These are phyloP conservation scores for Yasuhikotakia modesta DNA, from an alignment of 2,797 vertebrate genomes.

Conservation along the genomic window DNA sequence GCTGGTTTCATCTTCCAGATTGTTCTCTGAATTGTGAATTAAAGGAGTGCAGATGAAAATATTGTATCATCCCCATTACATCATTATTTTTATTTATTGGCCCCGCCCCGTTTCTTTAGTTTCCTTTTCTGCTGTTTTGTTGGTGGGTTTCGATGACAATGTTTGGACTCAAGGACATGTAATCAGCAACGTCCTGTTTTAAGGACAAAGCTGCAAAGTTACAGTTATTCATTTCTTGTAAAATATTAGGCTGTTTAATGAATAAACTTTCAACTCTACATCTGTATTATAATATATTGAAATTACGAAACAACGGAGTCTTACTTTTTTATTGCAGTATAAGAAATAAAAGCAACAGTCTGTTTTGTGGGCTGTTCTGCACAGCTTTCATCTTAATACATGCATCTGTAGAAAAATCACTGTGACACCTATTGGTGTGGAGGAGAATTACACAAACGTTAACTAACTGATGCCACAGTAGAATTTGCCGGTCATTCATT, in stretches of 20 bases:
- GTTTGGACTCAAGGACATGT: constrained; percentile 76
- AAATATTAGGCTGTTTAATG: constrained; percentile 87
- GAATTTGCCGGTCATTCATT: too few relatives aligned
- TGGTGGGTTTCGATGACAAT: constrained; percentile 70
- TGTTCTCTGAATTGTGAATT: constrained; percentile 22
- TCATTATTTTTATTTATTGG: constrained; percentile 75
- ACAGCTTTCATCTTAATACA: constrained; percentile 61
- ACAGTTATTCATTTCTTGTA: constrained; percentile 85
- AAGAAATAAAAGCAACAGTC: constrained; percentile 76
- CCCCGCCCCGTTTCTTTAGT: constrained; percentile 45
- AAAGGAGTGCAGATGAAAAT: constrained; percentile 39
- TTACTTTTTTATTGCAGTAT: constrained; percentile 77
- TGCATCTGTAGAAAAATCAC: too few relatives aligned
- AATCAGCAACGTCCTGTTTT: constrained; percentile 85
- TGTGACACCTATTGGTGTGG: too few relatives aligned
- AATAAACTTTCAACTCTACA: constrained; percentile 86
- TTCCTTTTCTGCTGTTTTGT: constrained; percentile 59
- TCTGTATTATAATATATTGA: constrained; percentile 87
- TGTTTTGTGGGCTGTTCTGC: constrained; percentile 73
- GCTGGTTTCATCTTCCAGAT: neutral
- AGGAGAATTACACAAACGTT: too few relatives aligned
- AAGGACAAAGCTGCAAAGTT: constrained; percentile 83
- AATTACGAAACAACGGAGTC: constrained; percentile 76
- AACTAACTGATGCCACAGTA: too few relatives aligned
- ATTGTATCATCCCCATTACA: constrained; percentile 40